phyloP scores from a whole-genome alignment of 2,113 vertebrate species.

The Spea bombifrons region DNA sequence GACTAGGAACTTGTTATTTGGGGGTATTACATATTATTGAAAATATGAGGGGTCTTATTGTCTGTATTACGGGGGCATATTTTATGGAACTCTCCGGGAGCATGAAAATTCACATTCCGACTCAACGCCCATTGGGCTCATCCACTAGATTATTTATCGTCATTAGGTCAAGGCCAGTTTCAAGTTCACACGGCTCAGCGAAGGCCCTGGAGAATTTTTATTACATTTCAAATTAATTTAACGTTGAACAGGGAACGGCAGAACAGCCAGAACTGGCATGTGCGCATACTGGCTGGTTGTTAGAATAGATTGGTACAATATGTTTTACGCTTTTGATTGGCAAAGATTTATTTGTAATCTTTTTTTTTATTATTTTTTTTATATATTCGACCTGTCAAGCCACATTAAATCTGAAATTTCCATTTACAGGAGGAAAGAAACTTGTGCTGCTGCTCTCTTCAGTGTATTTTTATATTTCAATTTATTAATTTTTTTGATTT shows the following conservation, averaged over 20 bases:
- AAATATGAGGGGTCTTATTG: too few relatives aligned
- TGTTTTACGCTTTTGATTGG: slow-evolving; percentile 44
- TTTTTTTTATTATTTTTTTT: slow-evolving; percentile 20
- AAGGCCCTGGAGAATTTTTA: slow-evolving; percentile 30
- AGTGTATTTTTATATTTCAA: background rate
- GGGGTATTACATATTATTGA: too few relatives aligned
- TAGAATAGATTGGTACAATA: slow-evolving; percentile 45
- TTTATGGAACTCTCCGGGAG: too few relatives aligned
- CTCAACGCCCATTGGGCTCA: background rate
- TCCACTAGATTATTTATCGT: background rate
- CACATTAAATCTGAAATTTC: slow-evolving; percentile 41
- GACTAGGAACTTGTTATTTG: too few relatives aligned
- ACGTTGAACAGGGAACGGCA: slow-evolving; percentile 15
- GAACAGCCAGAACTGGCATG: slow-evolving; percentile 19
- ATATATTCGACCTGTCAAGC: slow-evolving; percentile 39
- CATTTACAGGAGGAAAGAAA: slow-evolving; percentile 15
- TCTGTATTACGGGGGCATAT: too few relatives aligned
- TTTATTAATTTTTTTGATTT: background rate
- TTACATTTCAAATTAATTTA: slow-evolving; percentile 39
- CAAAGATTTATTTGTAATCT: slow-evolving; percentile 37
- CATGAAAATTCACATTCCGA: too few relatives aligned
- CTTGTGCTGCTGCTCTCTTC: background rate
- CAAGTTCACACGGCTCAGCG: background rate
- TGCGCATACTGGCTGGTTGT: slow-evolving; percentile 22
- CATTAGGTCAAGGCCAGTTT: slow-evolving; percentile 38